Evolutionary conservation across 2,888 invertebrate genomes (phyloP).

Genomic region (Philereme transversata): DNA sequence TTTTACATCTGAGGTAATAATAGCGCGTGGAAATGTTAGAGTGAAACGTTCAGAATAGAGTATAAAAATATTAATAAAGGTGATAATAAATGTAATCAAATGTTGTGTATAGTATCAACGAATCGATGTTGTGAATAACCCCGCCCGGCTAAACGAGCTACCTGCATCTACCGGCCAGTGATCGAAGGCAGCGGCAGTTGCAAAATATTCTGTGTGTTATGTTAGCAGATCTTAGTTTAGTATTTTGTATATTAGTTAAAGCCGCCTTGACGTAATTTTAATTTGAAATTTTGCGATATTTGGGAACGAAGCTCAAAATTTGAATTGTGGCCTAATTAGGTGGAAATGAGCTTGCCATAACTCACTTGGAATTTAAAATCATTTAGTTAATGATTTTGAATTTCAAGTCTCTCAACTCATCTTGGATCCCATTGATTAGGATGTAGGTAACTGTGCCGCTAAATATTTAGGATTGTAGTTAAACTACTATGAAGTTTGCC

Average conservation of each 20-base stretch:
- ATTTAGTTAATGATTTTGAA: background rate
- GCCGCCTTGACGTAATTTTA: conserved; percentile 38
- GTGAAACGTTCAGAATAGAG: conserved; percentile 15
- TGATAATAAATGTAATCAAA: conserved; percentile 29
- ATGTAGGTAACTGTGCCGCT: conserved; percentile 17
- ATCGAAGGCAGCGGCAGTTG: conserved; percentile 51
- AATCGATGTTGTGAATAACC: conserved; percentile 65
- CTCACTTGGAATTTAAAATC: background rate
- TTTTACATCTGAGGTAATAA: no score
- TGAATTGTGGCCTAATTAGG: conserved; percentile 39
- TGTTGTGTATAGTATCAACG: conserved; percentile 58
- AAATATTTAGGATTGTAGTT: conserved; percentile 41
- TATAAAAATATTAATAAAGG: conserved; percentile 20
- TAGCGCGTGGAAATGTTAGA: conserved; percentile 5
- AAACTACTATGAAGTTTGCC: conserved; percentile 45
- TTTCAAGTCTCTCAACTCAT: conserved; percentile 5
- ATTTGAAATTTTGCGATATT: conserved; percentile 27
- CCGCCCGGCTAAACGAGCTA: conserved; percentile 46
- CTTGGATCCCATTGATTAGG: conserved; percentile 15
- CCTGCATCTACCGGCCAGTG: conserved; percentile 52
- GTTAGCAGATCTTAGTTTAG: conserved; percentile 28
- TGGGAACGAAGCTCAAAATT: conserved; percentile 26
- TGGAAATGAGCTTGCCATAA: conserved; percentile 12
- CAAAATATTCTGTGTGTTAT: conserved; percentile 77
- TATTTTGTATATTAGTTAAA: conserved; percentile 39